phyloP scores from a whole-genome alignment of 1,140 invertebrate genomes.

The Ectropis grisescens region DNA sequence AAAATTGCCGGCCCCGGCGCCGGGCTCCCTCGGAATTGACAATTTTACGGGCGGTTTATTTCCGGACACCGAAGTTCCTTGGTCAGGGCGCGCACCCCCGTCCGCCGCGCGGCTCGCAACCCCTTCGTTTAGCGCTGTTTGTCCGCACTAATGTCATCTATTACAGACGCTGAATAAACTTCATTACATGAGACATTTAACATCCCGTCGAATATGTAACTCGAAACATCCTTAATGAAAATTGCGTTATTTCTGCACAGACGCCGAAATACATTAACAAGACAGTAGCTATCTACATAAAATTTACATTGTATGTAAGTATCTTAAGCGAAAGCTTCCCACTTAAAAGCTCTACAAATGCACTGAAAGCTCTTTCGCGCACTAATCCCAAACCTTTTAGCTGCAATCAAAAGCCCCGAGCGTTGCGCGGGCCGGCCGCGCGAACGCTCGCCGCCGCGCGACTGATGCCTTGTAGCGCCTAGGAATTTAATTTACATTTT shows the following conservation, averaged over 20 bases:
- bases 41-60: constrained; percentile 75
- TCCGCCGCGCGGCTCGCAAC: constrained; percentile 20
- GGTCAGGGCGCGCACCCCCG: constrained; percentile 33
- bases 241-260: too few relatives aligned
- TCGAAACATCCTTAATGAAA: too few relatives aligned
- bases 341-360: constrained; percentile 71
- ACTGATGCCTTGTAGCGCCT: constrained; percentile 65
- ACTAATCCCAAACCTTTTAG: constrained; percentile 71
- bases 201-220: too few relatives aligned
- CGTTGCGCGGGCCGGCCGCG: constrained; percentile 26
- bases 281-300: constrained; percentile 54
- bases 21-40: constrained; percentile 71
- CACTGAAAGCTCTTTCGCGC: constrained; percentile 70
- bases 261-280: too few relatives aligned
- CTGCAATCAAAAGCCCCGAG: constrained; percentile 69
- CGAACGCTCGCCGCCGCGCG: constrained; percentile 23
- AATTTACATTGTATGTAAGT: constrained; percentile 70
- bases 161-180: too few relatives aligned
- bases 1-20: constrained; percentile 45
- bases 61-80: constrained; percentile 65
- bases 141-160: constrained; percentile 6
- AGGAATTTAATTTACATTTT: constrained; percentile 71
- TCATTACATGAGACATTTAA: too few relatives aligned
- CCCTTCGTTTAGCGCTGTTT: constrained; percentile 17
- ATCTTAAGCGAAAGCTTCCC: constrained; percentile 70